A percentile compares a stretch with the other conserved stretches of the same genome.
Conservation (phyloP, 2,113 vertebrate species). For the Fulica atra region DNA sequence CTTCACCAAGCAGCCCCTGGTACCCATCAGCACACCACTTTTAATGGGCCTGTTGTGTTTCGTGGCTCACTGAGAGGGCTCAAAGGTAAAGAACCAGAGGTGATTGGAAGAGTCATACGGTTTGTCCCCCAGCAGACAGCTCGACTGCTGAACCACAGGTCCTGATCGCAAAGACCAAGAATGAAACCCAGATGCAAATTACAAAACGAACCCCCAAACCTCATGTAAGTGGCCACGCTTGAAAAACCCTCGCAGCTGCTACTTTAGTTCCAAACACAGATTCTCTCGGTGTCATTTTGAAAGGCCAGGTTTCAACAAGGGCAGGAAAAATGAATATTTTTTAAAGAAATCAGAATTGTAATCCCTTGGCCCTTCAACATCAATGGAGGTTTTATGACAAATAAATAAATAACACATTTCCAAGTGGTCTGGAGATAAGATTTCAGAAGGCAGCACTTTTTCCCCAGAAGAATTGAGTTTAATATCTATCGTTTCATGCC, state of each 20-base stretch:
- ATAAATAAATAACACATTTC: background rate
- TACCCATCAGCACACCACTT: too few species aligned
- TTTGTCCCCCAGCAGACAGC: background rate
- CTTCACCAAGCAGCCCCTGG: background rate
- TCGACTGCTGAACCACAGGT: background rate
- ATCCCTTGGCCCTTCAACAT: background rate
- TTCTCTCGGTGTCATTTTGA: background rate
- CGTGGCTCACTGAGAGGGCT: rapidly evolving
- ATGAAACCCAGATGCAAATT: background rate
- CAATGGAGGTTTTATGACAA: rapidly evolving
- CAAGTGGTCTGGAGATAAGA: background rate
- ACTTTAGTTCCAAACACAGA: background rate
- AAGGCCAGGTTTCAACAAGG: background rate
- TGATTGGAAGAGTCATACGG: background rate
- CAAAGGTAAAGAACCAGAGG: background rate
- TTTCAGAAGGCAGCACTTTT: background rate
- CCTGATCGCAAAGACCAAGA: background rate
- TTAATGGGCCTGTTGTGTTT: rapidly evolving
- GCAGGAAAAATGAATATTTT: too few species aligned
- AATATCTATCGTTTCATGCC: background rate
- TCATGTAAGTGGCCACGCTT: background rate
- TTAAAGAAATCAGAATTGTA: background rate
- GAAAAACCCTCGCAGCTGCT: background rate
- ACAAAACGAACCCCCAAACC: background rate
- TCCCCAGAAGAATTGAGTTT: background rate